These are phyloP conservation scores for Pelmatolapia mariae DNA, from an alignment of 2,113 vertebrate genomes.

Conservation along the genomic window DNA sequence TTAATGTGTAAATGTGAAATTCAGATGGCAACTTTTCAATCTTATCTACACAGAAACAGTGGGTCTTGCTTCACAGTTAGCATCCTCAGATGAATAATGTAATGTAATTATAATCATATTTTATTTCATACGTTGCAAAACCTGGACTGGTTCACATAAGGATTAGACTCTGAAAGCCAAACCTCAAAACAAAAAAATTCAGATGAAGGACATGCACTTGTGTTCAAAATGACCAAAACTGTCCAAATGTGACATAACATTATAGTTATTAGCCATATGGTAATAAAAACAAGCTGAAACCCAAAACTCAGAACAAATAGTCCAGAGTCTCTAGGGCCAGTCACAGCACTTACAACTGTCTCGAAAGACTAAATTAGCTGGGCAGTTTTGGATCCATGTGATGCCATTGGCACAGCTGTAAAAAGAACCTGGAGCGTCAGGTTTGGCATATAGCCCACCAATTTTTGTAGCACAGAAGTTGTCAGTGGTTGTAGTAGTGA, in stretches of 20 bases:
- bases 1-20: neutral
- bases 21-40: neutral
- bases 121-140: neutral
- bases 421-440: conserved; percentile 6
- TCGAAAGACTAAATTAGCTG: conserved; percentile 26
- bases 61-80: neutral
- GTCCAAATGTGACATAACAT: neutral
- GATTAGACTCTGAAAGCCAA: neutral
- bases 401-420: conserved; percentile 44
- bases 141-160: neutral
- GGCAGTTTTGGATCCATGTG: conserved; percentile 29
- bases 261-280: neutral
- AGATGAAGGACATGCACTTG: neutral
- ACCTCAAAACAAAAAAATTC: neutral
- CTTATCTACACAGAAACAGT: neutral
- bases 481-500: neutral
- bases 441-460: conserved; percentile 48
- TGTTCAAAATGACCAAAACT: neutral
- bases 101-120: neutral
- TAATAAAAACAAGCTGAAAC: neutral
- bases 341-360: conserved; percentile 56
- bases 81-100: neutral
- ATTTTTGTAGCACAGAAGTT: conserved; percentile 45
- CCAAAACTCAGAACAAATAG: neutral
- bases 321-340: conserved; percentile 12